Conservation (phyloP, 2,797 vertebrate species). For the Myoxocephalus aenaeus region DNA sequence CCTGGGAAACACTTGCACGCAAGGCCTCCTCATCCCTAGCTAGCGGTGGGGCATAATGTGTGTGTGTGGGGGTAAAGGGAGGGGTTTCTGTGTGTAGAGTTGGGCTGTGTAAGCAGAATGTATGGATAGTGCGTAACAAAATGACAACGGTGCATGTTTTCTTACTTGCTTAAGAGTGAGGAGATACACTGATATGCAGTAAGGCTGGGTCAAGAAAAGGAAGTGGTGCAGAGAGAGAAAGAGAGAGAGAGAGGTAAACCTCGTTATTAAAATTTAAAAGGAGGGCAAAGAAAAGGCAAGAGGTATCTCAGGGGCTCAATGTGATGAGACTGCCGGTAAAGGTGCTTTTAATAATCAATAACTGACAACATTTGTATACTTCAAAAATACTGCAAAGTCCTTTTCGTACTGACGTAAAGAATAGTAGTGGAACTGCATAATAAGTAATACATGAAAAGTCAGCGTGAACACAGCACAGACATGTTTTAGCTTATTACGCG, state of each 20-base stretch:
- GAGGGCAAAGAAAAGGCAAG: conserved; percentile 23
- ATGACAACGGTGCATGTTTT: conserved; percentile 56
- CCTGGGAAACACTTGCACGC: conserved; percentile 81
- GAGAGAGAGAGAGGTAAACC: conserved; percentile 1
- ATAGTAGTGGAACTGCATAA: not conserved
- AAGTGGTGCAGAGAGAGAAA: not conserved
- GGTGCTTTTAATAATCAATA: conserved; percentile 20
- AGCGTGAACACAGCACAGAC: conserved; percentile 11
- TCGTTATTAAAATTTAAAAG: conserved; percentile 41
- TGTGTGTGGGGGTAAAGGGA: conserved; percentile 46
- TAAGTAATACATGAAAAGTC: not conserved
- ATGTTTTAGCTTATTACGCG: conserved; percentile 33
- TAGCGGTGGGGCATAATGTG: conserved; percentile 51
- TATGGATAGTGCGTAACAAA: conserved; percentile 62
- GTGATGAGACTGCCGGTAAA: conserved; percentile 7
- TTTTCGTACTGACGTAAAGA: conserved; percentile 1
- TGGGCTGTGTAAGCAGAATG: conserved; percentile 67
- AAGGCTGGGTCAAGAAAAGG: conserved; percentile 23
- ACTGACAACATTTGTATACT: conserved; percentile 1
- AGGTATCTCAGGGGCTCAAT: conserved; percentile 3
- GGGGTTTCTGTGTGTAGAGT: conserved; percentile 31
- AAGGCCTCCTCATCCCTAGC: conserved; percentile 65
- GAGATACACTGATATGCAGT: conserved; percentile 15
- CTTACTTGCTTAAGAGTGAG: conserved; percentile 37
- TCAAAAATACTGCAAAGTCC: not conserved